phyloP scores from a whole-genome alignment of 2,888 invertebrate genomes.

The Parthenolecanium corni region DNA sequence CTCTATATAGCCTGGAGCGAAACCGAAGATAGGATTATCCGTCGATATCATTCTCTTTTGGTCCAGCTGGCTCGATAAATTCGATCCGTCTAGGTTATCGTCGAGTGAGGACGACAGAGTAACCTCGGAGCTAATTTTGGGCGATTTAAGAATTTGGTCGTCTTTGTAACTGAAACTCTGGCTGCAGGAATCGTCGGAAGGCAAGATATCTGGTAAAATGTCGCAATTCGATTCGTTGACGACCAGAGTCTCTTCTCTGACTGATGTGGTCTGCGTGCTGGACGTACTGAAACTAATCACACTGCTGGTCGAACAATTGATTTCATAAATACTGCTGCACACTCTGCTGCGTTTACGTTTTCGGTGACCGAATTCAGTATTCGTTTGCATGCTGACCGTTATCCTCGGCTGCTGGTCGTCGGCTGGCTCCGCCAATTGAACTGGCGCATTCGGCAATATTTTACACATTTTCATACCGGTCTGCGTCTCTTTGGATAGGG shows the following conservation, averaged over 20 bases:
- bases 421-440: background rate
- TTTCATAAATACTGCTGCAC: background rate
- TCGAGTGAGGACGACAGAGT: background rate
- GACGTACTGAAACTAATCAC: conserved; percentile 13
- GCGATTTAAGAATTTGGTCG: no score
- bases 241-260: conserved; percentile 4
- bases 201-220: no score
- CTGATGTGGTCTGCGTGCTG: conserved; percentile 15
- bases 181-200: background rate
- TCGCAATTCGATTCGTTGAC: no score
- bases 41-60: background rate
- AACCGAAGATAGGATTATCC: no score
- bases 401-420: background rate
- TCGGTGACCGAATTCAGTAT: background rate
- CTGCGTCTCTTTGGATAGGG: conserved; percentile 16
- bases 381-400: conserved; percentile 24
- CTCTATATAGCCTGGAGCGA: no score
- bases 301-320: background rate
- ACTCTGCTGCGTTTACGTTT: conserved; percentile 7
- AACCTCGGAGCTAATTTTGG: no score
- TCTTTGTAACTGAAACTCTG: background rate
- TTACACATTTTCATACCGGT: conserved; percentile 26
- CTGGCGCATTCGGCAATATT: conserved; percentile 15
- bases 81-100: conserved; percentile 3
- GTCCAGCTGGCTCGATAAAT: background rate